phyloP scores from a whole-genome alignment of 1,140 invertebrate genomes.

The Drosophila setifemur region DNA sequence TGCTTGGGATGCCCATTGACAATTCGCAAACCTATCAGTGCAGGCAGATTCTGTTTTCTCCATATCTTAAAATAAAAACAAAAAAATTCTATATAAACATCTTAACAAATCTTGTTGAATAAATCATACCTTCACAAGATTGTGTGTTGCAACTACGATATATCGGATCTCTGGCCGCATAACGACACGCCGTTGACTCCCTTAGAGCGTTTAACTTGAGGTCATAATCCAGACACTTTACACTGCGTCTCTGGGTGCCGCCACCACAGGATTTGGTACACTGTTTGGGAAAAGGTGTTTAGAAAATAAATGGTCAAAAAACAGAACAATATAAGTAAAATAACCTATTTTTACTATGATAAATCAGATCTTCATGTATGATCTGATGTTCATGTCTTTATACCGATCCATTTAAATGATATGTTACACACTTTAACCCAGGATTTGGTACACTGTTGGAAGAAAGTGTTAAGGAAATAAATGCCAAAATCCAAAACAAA shows the following conservation, averaged over 20 bases:
- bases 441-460: background rate
- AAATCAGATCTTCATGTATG: too few species aligned
- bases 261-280: conserved; percentile 85
- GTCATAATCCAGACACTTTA: conserved; percentile 85
- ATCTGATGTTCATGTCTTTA: too few species aligned
- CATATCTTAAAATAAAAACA: conserved; percentile 27
- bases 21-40: conserved; percentile 88
- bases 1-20: conserved; percentile 89
- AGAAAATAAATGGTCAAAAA: too few species aligned
- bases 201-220: conserved; percentile 76
- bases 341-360: background rate
- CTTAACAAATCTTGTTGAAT: background rate
- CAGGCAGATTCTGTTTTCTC: conserved; percentile 83
- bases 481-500: background rate
- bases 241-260: conserved; percentile 85
- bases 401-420: too few species aligned
- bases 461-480: too few species aligned
- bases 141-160: conserved; percentile 86
- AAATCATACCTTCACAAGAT: conserved; percentile 83
- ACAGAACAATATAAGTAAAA: background rate
- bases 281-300: conserved; percentile 60
- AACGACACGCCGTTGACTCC: conserved; percentile 83
- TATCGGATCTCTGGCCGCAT: conserved; percentile 84
- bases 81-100: background rate
- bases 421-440: too few species aligned